These are phyloP conservation scores for Valencia hispanica DNA, from an alignment of 2,797 vertebrate species.

Conservation along the genomic window DNA sequence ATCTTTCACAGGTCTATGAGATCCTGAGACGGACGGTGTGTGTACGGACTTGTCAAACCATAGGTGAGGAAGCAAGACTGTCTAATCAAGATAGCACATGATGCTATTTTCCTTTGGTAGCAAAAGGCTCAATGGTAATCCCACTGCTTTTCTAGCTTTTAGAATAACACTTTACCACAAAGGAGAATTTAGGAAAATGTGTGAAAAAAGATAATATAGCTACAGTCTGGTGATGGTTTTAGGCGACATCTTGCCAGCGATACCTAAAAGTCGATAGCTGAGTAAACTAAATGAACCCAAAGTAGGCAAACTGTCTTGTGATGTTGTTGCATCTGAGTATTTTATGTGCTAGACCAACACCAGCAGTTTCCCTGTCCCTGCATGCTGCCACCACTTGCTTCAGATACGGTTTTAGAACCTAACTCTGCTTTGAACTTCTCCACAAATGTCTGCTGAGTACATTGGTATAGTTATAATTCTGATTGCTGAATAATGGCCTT, in stretches of 20 bases:
- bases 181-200: background rate
- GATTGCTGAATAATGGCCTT: too few species aligned
- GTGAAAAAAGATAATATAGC: background rate
- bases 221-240: background rate
- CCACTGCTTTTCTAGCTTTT: background rate
- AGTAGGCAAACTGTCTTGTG: background rate
- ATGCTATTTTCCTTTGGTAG: background rate
- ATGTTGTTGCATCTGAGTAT: background rate
- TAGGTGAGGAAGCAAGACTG: conserved; percentile 82
- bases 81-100: background rate
- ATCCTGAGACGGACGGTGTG: conserved; percentile 93
- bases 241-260: background rate
- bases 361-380: background rate
- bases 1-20: conserved; percentile 88
- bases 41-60: conserved; percentile 86
- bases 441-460: too few species aligned
- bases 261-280: background rate
- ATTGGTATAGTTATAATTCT: too few species aligned
- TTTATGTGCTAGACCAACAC: background rate
- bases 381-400: background rate
- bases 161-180: background rate
- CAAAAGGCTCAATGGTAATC: background rate
- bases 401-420: too few species aligned
- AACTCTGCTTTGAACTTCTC: too few species aligned
- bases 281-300: background rate